Conservation (phyloP, 2,888 invertebrate genomes). For the Coleophora flavipennella region DNA sequence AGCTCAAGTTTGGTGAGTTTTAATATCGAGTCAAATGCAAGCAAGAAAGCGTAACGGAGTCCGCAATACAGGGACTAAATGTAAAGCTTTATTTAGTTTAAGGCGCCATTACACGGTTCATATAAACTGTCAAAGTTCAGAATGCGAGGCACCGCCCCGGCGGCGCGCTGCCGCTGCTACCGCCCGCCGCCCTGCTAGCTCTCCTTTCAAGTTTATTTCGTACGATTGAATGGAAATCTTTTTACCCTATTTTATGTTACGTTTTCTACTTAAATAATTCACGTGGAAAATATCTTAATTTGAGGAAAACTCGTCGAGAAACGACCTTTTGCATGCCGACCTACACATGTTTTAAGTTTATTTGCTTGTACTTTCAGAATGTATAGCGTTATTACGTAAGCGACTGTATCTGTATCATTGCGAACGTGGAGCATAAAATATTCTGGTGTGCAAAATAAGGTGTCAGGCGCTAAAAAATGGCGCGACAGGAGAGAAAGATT, state of each 20-base stretch:
- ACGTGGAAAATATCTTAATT: slow-evolving; percentile 24
- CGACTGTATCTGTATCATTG: slow-evolving; percentile 19
- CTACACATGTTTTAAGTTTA: background rate
- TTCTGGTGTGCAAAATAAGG: slow-evolving; percentile 43
- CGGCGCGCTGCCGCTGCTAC: slow-evolving; percentile 27
- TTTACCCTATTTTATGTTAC: slow-evolving; percentile 36
- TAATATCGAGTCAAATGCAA: slow-evolving; percentile 51
- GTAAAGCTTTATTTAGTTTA: slow-evolving; percentile 68
- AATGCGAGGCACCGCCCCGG: slow-evolving; percentile 32
- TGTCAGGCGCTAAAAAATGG: slow-evolving; percentile 49
- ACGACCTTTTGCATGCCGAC: slow-evolving; percentile 13
- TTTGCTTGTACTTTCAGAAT: slow-evolving; percentile 13
- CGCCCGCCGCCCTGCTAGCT: slow-evolving; percentile 18
- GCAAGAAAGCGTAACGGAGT: slow-evolving; percentile 39
- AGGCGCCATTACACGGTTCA: slow-evolving; percentile 70
- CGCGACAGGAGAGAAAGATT: slow-evolving; percentile 36
- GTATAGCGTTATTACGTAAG: slow-evolving; percentile 22
- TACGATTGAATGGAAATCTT: slow-evolving; percentile 36
- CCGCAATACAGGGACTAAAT: slow-evolving; percentile 53
- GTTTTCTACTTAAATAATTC: slow-evolving; percentile 27
- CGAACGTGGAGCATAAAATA: slow-evolving; percentile 31
- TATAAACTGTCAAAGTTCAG: slow-evolving; percentile 68
- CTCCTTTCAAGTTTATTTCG: slow-evolving; percentile 33
- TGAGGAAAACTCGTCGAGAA: slow-evolving; percentile 13
- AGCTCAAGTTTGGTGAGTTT: slow-evolving; percentile 23